phyloP scores from a whole-genome alignment of 2,888 invertebrate genomes.

The Pheosia gnoma region DNA sequence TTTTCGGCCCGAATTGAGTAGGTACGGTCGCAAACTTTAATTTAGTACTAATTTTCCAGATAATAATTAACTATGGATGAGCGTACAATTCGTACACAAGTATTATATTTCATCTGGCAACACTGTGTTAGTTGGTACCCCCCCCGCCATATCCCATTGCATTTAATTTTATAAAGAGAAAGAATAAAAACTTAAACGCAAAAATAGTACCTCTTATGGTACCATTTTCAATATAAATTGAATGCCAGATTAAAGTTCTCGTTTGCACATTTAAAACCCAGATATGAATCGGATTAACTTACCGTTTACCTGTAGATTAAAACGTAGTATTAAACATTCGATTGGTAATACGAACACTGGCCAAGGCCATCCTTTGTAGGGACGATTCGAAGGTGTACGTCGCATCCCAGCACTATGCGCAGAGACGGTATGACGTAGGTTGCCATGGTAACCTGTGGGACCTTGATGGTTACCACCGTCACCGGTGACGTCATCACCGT shows the following conservation, averaged over 20 bases:
- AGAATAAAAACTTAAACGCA: too few species aligned
- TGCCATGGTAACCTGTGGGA: slow-evolving; percentile 11
- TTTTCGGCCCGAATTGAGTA: too few species aligned
- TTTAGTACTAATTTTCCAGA: too few species aligned
- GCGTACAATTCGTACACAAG: too few species aligned
- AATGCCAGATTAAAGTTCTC: neutral
- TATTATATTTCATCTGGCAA: too few species aligned
- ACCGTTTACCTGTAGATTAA: neutral
- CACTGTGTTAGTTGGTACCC: too few species aligned
- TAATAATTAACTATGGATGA: too few species aligned
- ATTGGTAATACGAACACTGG: slow-evolving; percentile 60
- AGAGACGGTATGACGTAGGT: slow-evolving; percentile 12
- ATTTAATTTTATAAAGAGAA: too few species aligned
- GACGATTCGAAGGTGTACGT: slow-evolving; percentile 39
- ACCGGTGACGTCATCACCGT: slow-evolving; percentile 18
- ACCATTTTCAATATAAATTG: too few species aligned
- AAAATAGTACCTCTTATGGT: too few species aligned
- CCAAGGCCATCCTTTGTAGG: slow-evolving; percentile 66
- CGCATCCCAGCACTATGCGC: slow-evolving; percentile 15
- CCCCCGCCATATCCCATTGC: too few species aligned
- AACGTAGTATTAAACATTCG: slow-evolving; percentile 10
- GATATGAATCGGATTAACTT: neutral
- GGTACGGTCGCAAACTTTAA: too few species aligned
- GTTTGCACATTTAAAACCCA: neutral
- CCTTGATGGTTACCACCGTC: neutral